phyloP scores from a whole-genome alignment of 2,113 vertebrate species.

The Siniperca chuatsi region DNA sequence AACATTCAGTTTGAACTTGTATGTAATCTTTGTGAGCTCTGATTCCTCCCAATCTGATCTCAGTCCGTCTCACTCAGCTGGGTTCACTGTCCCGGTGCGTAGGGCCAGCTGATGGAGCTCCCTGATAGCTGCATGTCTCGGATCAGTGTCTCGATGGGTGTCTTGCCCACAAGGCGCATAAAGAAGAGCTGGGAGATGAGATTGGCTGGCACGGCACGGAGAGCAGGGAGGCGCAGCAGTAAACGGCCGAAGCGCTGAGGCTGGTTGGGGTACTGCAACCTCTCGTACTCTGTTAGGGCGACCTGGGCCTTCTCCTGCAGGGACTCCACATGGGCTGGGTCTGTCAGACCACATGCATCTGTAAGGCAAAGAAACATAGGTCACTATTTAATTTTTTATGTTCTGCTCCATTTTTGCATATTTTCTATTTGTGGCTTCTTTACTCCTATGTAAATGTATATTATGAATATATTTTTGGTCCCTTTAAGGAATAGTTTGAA shows the following conservation, averaged over 20 bases:
- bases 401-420: not conserved
- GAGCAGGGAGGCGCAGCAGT: constrained; percentile 92
- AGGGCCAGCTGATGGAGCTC: constrained; percentile 97
- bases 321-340: constrained; percentile 91
- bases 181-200: constrained; percentile 99
- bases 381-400: not conserved
- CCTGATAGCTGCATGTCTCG: constrained; percentile 98
- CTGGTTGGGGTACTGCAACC: constrained; percentile 92
- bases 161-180: constrained; percentile 98
- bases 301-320: constrained; percentile 98
- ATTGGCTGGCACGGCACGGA: constrained; percentile 92
- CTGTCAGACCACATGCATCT: constrained; percentile 96
- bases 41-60: constrained; percentile 43
- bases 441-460: not conserved
- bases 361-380: constrained; percentile 9
- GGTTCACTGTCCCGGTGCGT: constrained; percentile 88
- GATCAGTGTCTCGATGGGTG: constrained; percentile 96
- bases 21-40: constrained; percentile 38
- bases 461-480: too few relatives aligned
- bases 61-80: constrained; percentile 26
- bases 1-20: constrained; percentile 38
- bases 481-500: not conserved
- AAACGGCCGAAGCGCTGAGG: constrained; percentile 94
- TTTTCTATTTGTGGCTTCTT: not conserved
- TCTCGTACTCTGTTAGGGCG: constrained; percentile 92